Evolutionary conservation across 2,888 invertebrate genomes (phyloP), one percentile per base, ranked within the genome.

Genomic region (Mesochorus sp.): DNA sequence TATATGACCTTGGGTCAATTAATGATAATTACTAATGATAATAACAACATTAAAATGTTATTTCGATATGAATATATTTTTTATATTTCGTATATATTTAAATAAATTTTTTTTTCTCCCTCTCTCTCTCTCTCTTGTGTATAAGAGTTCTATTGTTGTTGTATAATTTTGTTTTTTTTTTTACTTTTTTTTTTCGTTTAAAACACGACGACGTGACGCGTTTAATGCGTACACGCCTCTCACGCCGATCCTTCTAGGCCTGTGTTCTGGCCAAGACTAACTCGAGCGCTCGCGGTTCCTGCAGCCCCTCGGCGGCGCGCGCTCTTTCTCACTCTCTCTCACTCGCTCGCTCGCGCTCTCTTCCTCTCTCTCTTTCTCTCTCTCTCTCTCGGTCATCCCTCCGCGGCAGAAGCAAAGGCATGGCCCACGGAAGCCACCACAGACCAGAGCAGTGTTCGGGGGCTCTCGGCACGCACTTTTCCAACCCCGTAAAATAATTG

Each of bases 211-310:
- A 79, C 72, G 61, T 66, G 74, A 71, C 76, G 79, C 75, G 79
- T 77, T 62, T 77, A 72, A 72, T 72, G 73, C 80, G 80, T 61
- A 66, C 59, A 75, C 70, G 75, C 55, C 57, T 61, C 75, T 78
- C 66, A 73, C 77, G 66, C 64, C 84, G 88, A 88, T 89, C 88
- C 88, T 90, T 83, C 88, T 88, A 88, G 90, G 90, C 90, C 90
- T 90, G 90, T 88, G 89, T 87, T 90, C 90, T 88, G 90, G 88
- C 89, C 90, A 86, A 90, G 90, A 91, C 90, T 91, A 89, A 86
- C 89, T 88, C 88, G 88, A 88, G 86, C 87, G 86, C 88, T 86
- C 88, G 85, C 84, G n/a, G n/a, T 85, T 87, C 86, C 88, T 87
- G 88, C 89, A 88, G 89, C 89, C 89, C n/a, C 89, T 88, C 89